Percentiles rank a stretch among this genome's conserved stretches.
Evolutionary conservation across 2,797 vertebrate species (phyloP).

Genomic region (Peromyscus eremicus): DNA sequence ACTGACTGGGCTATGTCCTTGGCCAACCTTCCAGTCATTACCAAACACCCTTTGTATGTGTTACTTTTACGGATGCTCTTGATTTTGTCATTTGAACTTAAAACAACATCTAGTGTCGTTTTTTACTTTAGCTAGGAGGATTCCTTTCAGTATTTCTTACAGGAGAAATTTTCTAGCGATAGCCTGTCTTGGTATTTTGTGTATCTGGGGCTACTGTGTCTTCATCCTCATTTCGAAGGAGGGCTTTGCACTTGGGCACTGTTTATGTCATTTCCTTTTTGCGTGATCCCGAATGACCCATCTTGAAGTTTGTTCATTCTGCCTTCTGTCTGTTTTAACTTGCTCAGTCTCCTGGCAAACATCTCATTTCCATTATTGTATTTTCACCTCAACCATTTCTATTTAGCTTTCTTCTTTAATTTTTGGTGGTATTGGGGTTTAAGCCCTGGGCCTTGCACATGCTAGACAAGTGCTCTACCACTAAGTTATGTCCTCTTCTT

Average conservation of each 20-base stretch:
- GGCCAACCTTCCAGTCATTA: background rate
- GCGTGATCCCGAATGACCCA: background rate
- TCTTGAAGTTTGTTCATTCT: background rate
- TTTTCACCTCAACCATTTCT: background rate
- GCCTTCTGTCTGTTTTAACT: conserved; percentile 1
- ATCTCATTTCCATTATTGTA: background rate
- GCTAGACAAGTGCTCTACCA: background rate
- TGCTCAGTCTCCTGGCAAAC: background rate
- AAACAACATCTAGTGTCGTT: background rate
- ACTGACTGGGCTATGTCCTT: background rate
- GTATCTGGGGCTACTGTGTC: background rate
- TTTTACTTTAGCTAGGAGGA: background rate
- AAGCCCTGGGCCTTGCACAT: background rate
- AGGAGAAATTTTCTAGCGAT: background rate
- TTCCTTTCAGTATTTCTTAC: background rate
- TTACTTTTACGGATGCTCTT: background rate
- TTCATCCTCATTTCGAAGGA: background rate
- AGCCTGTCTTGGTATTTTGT: background rate
- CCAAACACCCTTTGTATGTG: background rate
- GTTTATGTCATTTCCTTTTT: background rate
- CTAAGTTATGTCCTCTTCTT: background rate
- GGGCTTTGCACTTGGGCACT: background rate
- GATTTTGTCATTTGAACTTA: background rate
- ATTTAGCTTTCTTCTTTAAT: background rate
- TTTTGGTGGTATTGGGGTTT: background rate